phyloP scores from a whole-genome alignment of 2,888 invertebrate genomes.

The Phortica okadai region DNA sequence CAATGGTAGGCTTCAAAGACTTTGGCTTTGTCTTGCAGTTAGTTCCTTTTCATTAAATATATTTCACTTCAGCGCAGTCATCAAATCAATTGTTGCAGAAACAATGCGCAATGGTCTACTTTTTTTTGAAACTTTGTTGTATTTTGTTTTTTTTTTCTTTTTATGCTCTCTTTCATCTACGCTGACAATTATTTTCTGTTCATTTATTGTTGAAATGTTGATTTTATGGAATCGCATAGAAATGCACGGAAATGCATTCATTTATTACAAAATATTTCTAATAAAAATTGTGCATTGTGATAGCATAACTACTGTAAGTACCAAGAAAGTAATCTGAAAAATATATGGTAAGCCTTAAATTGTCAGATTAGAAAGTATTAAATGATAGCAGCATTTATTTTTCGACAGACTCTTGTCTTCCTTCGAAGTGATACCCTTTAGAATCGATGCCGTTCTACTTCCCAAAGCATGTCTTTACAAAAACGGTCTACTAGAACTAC shows the following conservation, averaged over 20 bases:
- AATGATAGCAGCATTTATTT: too few relatives aligned
- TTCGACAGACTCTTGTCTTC: too few relatives aligned
- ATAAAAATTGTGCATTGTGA: neutral
- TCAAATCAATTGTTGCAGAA: conserved; percentile 25
- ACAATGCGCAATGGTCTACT: neutral
- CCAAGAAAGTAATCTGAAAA: neutral
- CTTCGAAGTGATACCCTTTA: too few relatives aligned
- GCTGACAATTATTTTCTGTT: neutral
- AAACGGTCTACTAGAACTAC: too few relatives aligned
- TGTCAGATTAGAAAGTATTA: too few relatives aligned
- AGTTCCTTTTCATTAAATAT: conserved; percentile 19
- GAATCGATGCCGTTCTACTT: too few relatives aligned
- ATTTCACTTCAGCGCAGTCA: conserved; percentile 14
- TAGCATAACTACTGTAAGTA: neutral
- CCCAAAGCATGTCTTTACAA: too few relatives aligned
- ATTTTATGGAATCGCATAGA: neutral
- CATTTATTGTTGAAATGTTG: neutral
- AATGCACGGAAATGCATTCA: neutral
- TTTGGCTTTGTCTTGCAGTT: conserved; percentile 18
- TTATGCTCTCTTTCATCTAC: neutral
- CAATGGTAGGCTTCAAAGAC: neutral
- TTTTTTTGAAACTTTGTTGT: neutral
- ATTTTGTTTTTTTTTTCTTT: too few relatives aligned
- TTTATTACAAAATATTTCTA: neutral
- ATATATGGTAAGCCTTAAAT: neutral